Percentiles rank a stretch among this genome's conserved stretches.
phyloP scores from a whole-genome alignment of 2,113 vertebrate species.

The Xiphorhynchus elegans region DNA sequence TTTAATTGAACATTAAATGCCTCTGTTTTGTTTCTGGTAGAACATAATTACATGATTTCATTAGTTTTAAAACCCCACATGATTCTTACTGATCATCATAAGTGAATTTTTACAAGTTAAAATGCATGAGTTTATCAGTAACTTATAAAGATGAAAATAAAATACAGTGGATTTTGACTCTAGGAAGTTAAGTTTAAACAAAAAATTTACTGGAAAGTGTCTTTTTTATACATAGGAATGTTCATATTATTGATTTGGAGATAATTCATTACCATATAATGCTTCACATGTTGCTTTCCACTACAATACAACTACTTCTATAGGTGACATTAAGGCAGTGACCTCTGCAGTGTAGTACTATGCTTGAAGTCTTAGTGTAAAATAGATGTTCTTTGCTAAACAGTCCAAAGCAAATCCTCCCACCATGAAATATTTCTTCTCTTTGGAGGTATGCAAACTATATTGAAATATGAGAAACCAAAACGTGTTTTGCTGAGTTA shows the following conservation, averaged over 20 bases:
- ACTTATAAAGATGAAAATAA: not conserved
- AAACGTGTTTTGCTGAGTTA: not conserved
- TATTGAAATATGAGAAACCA: not conserved
- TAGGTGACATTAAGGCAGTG: not conserved
- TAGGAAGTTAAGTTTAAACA: not conserved
- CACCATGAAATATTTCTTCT: not conserved
- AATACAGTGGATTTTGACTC: not conserved
- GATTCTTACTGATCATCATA: not conserved
- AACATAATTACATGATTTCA: not conserved
- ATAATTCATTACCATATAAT: not conserved
- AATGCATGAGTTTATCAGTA: accelerated
- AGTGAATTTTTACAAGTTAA: not conserved
- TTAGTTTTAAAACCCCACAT: not conserved
- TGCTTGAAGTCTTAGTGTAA: not conserved
- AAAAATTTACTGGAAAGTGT: not conserved
- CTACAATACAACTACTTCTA: not conserved
- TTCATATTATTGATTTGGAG: not conserved
- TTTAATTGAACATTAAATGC: not conserved
- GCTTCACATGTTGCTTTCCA: not conserved
- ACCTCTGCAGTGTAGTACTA: not conserved
- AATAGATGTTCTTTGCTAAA: not conserved
- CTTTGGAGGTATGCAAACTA: not conserved
- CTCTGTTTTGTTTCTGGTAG: not conserved
- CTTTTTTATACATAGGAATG: not conserved
- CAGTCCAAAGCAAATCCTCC: not conserved